These are phyloP conservation scores for Orcinus orca DNA, from an alignment of 2,113 vertebrate genomes.

Conservation along the genomic window DNA sequence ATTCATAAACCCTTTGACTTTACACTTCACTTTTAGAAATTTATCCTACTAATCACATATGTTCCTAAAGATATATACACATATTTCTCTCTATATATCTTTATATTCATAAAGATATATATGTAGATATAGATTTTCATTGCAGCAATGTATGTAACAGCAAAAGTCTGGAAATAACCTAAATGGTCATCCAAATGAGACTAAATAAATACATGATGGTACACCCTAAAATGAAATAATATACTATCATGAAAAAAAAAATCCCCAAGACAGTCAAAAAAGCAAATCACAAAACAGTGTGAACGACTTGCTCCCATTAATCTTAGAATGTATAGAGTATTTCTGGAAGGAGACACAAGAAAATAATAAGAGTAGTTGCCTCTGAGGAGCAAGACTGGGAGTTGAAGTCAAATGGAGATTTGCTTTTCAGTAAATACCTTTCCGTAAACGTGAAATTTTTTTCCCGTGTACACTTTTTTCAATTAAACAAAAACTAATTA, in stretches of 20 bases:
- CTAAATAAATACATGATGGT: background rate
- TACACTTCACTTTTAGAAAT: background rate
- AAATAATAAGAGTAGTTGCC: background rate
- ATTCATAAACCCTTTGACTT: background rate
- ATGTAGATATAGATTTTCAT: background rate
- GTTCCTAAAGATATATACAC: background rate
- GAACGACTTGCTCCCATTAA: background rate
- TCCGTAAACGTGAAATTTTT: background rate
- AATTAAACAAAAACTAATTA: background rate
- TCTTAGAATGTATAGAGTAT: background rate
- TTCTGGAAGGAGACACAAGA: background rate
- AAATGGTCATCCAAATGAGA: background rate
- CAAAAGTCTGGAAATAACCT: background rate
- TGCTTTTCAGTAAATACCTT: background rate
- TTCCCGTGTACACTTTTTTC: background rate
- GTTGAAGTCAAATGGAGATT: background rate
- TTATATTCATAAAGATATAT: background rate
- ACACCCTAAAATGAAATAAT: background rate
- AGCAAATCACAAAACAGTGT: background rate
- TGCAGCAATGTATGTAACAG: background rate
- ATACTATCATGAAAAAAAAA: background rate
- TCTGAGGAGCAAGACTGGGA: background rate
- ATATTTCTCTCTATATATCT: fast-evolving
- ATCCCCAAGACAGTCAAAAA: background rate
- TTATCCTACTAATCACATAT: background rate